Base-by-base conservation (phyloP, 64 coral and sea anemone genomes). In the Actinia tenebrosa region DNA sequence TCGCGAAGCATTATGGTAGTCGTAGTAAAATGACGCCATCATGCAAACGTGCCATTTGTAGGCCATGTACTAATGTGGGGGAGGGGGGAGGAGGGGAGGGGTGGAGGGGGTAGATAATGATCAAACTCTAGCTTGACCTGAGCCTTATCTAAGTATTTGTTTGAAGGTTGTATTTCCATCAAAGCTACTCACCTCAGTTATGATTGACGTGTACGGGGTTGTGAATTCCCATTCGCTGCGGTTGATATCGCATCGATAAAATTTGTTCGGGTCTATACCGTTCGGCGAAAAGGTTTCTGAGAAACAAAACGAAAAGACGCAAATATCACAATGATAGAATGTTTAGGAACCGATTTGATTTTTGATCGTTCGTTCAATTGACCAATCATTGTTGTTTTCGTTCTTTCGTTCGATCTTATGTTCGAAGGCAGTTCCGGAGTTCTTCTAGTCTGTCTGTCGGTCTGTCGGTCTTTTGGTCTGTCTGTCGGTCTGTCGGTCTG, bases 181-280 rank as follows among this genome's bases (percentile, higher is more conserved):
- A 23, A 23, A 66, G 22, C 3, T n/a, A 30, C 58, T 59, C 83
- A 92, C 94, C 90, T 95, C 94, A 18, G 94, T 95, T 19, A 95
- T 80, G 43, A 95, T 92, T 19, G 94, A 95, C 17, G 90, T 95
- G 60, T 95, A 95, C 3, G 90, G 87, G 16, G 80, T 89, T 8
- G 94, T 92, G 30, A 95, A 95, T 72, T 95, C 94, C 94, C 94
- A 92, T 42, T 95, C 90, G 62, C 77, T 89, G 30, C 91, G 84
- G 3, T 55, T 23, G 44, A 95, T 95, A 83, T 84, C 50, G 45
- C 94, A 95, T 75, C 94, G 78, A 82, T 87, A 92, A 78, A 86
- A 11, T 53, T 89, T 92, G 82, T 92, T 81, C 5, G 90, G 94
- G 44, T 95, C 87, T 5, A 77, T 60, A 4, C 84, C 87, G 30